phyloP scores from a whole-genome alignment of 1,140 invertebrate genomes.

The Adoxophyes honmai region DNA sequence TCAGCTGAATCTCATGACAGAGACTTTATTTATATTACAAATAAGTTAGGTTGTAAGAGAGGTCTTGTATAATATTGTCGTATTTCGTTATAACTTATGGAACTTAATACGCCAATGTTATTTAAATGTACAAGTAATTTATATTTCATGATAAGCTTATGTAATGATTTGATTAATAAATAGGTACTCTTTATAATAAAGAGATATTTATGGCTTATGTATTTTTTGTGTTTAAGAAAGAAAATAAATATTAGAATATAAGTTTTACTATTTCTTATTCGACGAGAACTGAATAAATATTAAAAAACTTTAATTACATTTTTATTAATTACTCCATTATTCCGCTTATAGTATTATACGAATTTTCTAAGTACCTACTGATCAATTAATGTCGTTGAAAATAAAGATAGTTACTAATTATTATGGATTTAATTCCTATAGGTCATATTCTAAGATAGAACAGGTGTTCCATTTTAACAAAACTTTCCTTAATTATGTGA shows the following conservation, averaged over 20 bases:
- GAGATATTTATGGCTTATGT: background rate
- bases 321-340: too few species aligned
- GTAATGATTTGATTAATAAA: background rate
- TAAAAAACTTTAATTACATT: too few species aligned
- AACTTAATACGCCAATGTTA: conserved; percentile 38
- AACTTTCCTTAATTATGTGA: too few species aligned
- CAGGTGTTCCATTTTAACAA: too few species aligned
- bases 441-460: too few species aligned
- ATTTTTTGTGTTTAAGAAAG: background rate
- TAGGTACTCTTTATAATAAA: conserved; percentile 10
- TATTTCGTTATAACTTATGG: conserved; percentile 26
- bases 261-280: conserved; percentile 1
- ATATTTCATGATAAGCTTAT: conserved; percentile 13
- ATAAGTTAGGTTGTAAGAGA: conserved; percentile 1
- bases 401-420: too few species aligned
- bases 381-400: too few species aligned
- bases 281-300: background rate
- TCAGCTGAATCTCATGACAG: background rate
- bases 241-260: background rate
- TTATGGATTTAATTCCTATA: too few species aligned
- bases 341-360: too few species aligned
- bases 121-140: conserved; percentile 9
- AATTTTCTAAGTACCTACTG: too few species aligned
- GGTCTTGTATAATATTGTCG: conserved; percentile 29
- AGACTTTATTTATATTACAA: background rate